Conservation (phyloP, 2,888 invertebrate genomes). For the Drosophila vallismaia region DNA sequence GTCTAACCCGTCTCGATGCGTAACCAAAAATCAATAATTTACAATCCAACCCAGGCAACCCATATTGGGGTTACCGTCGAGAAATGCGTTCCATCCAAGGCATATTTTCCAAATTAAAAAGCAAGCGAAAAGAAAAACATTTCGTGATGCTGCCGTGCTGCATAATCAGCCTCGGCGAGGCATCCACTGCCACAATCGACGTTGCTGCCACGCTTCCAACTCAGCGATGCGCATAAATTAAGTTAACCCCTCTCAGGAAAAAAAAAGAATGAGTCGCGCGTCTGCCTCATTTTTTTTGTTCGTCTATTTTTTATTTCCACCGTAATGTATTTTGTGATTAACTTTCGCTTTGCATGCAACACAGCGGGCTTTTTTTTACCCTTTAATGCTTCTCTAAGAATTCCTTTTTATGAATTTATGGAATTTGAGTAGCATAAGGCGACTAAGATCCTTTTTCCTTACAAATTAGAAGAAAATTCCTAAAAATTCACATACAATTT, state of each 20-base stretch:
- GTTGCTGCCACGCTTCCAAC: slow-evolving; percentile 64
- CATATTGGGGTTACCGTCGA: slow-evolving; percentile 32
- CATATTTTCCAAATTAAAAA: slow-evolving; percentile 83
- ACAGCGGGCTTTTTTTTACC: slow-evolving; percentile 53
- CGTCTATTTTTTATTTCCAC: slow-evolving; percentile 53
- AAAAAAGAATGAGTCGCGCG: slow-evolving; percentile 55
- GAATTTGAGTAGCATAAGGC: slow-evolving; percentile 51
- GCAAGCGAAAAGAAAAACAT: slow-evolving; percentile 50
- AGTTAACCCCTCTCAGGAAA: slow-evolving; percentile 71
- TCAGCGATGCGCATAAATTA: slow-evolving; percentile 72
- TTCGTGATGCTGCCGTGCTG: slow-evolving; percentile 55
- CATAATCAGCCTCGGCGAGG: slow-evolving; percentile 68
- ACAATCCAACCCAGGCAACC: slow-evolving; percentile 49
- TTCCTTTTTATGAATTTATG: slow-evolving; percentile 50
- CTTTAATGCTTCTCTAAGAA: slow-evolving; percentile 27
- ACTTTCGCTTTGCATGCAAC: slow-evolving; percentile 79
- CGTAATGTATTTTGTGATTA: slow-evolving; percentile 78
- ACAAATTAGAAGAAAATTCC: neutral
- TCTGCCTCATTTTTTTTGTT: slow-evolving; percentile 72
- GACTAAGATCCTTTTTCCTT: neutral
- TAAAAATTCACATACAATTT: neutral
- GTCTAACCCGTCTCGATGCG: slow-evolving; percentile 12
- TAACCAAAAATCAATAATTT: slow-evolving; percentile 73
- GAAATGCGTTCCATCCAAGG: slow-evolving; percentile 42
- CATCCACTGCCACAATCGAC: slow-evolving; percentile 33